A percentile compares a stretch with the other conserved stretches of the same genome.
Conservation (phyloP, 2,113 vertebrate genomes). For the Callospermophilus lateralis region DNA sequence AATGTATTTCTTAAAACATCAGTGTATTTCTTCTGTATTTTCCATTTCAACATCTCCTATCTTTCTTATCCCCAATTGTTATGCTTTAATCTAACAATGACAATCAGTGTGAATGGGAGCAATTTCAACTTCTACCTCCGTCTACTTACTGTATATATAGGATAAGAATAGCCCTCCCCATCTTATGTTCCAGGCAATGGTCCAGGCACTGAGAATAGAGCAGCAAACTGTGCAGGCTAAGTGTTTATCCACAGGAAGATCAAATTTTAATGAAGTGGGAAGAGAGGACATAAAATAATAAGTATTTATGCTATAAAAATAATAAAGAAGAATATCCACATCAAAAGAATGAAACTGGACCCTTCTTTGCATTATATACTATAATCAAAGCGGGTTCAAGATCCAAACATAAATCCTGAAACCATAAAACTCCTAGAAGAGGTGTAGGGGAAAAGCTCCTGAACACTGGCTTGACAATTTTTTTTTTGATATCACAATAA, state of each 20-base stretch:
- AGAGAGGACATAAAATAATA: not conserved
- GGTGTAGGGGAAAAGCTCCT: not conserved
- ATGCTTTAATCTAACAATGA: not conserved
- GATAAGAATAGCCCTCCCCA: not conserved
- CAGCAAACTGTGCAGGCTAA: not conserved
- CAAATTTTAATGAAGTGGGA: not conserved
- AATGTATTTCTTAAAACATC: not conserved
- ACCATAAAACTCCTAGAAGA: not conserved
- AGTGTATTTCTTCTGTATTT: not conserved
- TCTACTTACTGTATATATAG: not conserved
- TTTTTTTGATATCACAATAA: not conserved
- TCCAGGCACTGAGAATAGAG: not conserved
- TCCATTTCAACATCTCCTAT: not conserved
- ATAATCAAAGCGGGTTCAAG: not conserved
- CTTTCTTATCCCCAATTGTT: not conserved
- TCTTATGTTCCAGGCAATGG: not conserved
- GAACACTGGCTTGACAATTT: not conserved
- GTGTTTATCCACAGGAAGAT: not conserved
- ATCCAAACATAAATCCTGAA: not conserved
- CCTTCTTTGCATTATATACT: not conserved
- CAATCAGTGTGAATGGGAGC: not conserved
- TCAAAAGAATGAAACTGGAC: not conserved
- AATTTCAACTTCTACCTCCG: not conserved
- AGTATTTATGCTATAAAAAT: conserved; percentile 9
- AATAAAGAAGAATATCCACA: not conserved